Base-by-base conservation (phyloP, 2,797 vertebrate genomes). In the Peromyscus aztecus region DNA sequence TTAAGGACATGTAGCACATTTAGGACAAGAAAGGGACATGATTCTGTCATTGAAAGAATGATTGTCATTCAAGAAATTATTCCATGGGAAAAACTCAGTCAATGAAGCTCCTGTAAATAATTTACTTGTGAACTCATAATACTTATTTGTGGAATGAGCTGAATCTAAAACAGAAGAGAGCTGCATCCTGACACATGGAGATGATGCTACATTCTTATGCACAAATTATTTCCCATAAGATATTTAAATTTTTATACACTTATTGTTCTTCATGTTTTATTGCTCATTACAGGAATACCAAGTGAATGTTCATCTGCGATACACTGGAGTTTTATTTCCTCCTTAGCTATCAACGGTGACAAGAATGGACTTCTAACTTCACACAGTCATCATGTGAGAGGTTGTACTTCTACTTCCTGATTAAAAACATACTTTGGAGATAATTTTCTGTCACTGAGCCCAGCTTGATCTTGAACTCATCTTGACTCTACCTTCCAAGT, bases 81-180 rank as follows among this genome's bases (percentile, higher is more conserved):
- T 92, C 90, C n/a, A 37, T 52, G 23, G 75, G 81, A 34, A 12
- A 93, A 61, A 90, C 77, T 82, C 3, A 84, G 23, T 37, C 11
- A 19, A 77, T 77, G 61, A 90, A 82, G 4, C 78, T 90, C 3
- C 23, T 52, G 3, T 85, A 67, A 52, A 49, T 90, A 92, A 92
- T 85, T 92, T 13, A 69, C 19, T 89, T 63, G 78, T 89, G 40
- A 8, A 86, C 10, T 43, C 63, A 52, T 34, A 92, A 82, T 75
- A 91, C 88, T 67, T 92, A 83, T 82, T 82, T 96, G 57, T 89
- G 17, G 88, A 75, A 96, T 78, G 14, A 76, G 29, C 90, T 63
- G 23, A 69, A 52, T 52, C 77, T 75, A 80, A 84, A 96, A 4
- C 77, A 9, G 46, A 85, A 71, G 23, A 27, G n/a, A 95, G 1